Evolutionary conservation across 2,888 invertebrate genomes (phyloP), one percentile per base, ranked within the genome.

Genomic region (Ophion obscuratus): DNA sequence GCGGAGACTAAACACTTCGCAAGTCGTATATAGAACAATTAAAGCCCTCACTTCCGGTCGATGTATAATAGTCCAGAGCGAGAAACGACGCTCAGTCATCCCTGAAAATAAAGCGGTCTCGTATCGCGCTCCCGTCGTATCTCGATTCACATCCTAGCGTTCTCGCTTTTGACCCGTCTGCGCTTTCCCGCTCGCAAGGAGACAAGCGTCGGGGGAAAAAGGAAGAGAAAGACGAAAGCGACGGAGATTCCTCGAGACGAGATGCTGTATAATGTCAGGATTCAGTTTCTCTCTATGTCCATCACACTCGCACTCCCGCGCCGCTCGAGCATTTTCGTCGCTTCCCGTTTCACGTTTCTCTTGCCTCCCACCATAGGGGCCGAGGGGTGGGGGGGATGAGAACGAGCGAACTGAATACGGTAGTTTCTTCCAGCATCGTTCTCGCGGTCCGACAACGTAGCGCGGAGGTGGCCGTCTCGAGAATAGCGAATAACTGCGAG

Each of bases 341-440:
- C 70, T 66, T 81, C 70, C 36, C 78, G 85, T 87, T 88, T 88
- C 85, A 87, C 84, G 82, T 87, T 88, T 88, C 84, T 77, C 83
- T 71, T 74, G 81, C 59, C 83, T 81, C 75, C 86, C 61, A 77
- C 81, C 68, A 68, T 62, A 4, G 31, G 31, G 31, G 53, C 36
- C 20, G 31, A 31, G 31, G 31, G 31, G 31, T 4, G 17, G 81
- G 53, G 62, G 31, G 17, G 81, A 70, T 70, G 75, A 81, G 66
- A 62, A 82, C 84, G 83, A 83, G 85, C 87, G 85, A 85, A 85
- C 87, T 88, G 88, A 85, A 88, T 88, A 88, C 84, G 87, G 87
- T 84, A 77, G 84, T 86, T 84, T 44, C 73, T 78, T 59, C 79
- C 64, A 71, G 66, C 75, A 79, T 79, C 77, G 76, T 68, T 77